Evolutionary conservation across 2,888 invertebrate species (phyloP), one percentile per base, ranked within the genome.

Genomic region (Melanargia galathea): DNA sequence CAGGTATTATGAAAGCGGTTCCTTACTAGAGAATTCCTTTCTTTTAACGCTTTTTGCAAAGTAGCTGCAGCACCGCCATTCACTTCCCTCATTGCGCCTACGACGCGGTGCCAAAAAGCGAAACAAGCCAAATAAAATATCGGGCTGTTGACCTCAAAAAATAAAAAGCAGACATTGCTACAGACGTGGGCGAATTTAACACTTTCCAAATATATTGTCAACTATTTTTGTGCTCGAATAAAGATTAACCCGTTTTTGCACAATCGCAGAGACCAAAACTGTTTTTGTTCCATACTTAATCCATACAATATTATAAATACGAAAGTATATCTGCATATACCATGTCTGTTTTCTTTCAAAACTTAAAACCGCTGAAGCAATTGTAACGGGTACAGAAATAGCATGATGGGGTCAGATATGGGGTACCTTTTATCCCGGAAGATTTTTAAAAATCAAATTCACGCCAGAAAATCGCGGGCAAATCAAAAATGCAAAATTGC

Each of bases 131-230:
- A 33, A 67, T 60, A 63, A 71, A 66, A 67, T 65, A 66, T 45
- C 61, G 40, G 70, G 67, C 62, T 68, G 60, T 66, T 68, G 70
- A 70, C 70, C 72, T 70, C 71, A 70, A 72, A 72, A 70, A 72
- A 69, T 64, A 69, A 66, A 66, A 63, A 66, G 60, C 60, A 67
- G 60, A 62, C 43, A 60, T 24, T 43, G 61, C 61, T 58, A 55
- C 52, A 24, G 40, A 43, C 60, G 60, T 60, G 62, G 43, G 62
- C 62, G 67, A 59, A 62, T 51, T 63, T 33, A 58, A 63, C 49
- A 49, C 57, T 66, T 56, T 26, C 55, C 30, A 59, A 60, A 63
- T 48, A 57, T 51, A 5, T 48, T 30, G 57, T 26, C 26, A 45
- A 35, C 52, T 52, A 52, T 52, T 52, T 52, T 52, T 33, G 35